phyloP scores from a whole-genome alignment of 2,797 vertebrate species.

The Tympanoctomys barrerae region DNA sequence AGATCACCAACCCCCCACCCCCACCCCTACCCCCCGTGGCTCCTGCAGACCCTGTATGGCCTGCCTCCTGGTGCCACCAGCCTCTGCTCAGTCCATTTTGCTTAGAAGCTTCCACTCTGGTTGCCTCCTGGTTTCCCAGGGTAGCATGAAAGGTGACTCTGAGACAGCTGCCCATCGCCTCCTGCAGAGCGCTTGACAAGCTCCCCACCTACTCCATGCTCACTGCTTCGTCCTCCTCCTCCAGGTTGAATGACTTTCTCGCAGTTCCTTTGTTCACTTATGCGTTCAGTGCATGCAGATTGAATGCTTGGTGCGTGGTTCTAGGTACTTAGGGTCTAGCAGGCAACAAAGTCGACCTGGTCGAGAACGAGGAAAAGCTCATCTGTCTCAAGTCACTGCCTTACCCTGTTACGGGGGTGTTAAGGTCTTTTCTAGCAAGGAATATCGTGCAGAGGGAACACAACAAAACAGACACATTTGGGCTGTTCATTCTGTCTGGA shows the following conservation, averaged over 20 bases:
- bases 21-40: neutral
- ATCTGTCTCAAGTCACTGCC: neutral
- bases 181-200: neutral
- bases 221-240: neutral
- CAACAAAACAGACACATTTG: neutral
- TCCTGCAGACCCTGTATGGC: rapidly evolving
- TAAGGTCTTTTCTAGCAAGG: neutral
- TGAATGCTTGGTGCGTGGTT: neutral
- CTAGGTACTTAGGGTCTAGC: neutral
- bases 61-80: neutral
- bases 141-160: neutral
- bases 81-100: neutral
- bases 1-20: neutral
- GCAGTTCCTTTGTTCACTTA: neutral
- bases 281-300: neutral
- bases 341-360: neutral
- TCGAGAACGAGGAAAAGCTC: neutral
- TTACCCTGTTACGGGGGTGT: neutral
- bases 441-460: neutral
- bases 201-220: neutral
- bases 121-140: neutral
- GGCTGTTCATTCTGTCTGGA: neutral
- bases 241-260: neutral
- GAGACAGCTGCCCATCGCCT: neutral
- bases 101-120: neutral